Percentiles rank a stretch among this genome's conserved stretches.
Conservation (phyloP, 1,140 invertebrate species). For the Phymorhynchus buccinoides region DNA sequence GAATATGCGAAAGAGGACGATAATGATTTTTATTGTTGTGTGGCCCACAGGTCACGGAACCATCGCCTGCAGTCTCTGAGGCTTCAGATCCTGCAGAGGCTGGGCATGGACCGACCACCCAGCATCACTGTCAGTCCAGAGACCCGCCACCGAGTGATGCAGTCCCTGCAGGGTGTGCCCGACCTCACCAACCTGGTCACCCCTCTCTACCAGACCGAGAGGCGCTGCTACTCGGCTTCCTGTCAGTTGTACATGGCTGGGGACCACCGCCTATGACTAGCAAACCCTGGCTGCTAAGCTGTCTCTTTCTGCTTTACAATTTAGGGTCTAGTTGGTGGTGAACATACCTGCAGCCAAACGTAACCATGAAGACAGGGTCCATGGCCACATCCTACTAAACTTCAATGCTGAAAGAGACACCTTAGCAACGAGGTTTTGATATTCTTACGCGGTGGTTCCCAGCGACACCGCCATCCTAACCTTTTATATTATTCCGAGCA, state of each 20-base stretch:
- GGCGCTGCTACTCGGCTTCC: slow-evolving; percentile 23
- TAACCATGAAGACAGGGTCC: too few species aligned
- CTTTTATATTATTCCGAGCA: too few species aligned
- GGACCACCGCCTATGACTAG: background rate
- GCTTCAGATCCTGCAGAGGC: background rate
- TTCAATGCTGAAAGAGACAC: too few species aligned
- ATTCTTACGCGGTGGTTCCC: too few species aligned
- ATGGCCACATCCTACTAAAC: too few species aligned
- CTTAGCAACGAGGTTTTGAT: too few species aligned
- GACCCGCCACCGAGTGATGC: background rate
- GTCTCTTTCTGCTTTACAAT: too few species aligned
- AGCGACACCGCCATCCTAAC: too few species aligned
- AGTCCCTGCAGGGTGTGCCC: background rate
- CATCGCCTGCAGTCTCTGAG: slow-evolving; percentile 19
- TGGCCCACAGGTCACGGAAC: background rate
- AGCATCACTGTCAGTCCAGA: slow-evolving; percentile 7
- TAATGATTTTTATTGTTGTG: background rate
- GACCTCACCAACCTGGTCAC: background rate
- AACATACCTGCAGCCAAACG: too few species aligned
- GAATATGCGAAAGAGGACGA: too few species aligned
- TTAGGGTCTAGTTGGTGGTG: too few species aligned
- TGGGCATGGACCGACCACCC: slow-evolving; percentile 8
- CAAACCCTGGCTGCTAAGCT: too few species aligned
- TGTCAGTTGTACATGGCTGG: slow-evolving; percentile 6
- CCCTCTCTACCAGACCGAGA: background rate